A percentile compares a stretch with the other conserved stretches of the same genome.
Conservation (phyloP, 92 coral and sea anemone species). For the Scolanthus callimorphus region DNA sequence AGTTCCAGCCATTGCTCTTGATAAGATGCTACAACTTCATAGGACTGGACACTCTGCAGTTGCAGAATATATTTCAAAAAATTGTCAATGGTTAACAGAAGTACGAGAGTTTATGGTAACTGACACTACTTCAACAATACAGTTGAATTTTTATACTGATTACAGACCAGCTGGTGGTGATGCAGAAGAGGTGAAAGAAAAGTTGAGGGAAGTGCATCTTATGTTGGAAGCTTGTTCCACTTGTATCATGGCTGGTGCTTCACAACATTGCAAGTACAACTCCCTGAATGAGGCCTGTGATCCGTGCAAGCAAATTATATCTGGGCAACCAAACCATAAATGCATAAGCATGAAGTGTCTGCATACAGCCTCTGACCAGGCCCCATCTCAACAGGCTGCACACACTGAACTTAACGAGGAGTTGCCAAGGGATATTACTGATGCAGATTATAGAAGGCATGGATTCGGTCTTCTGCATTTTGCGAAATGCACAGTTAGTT, state of each 20-base stretch:
- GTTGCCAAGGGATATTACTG: constrained; percentile 13
- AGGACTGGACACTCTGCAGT: constrained; percentile 23
- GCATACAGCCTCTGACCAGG: constrained; percentile 64
- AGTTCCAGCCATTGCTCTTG: constrained; percentile 18
- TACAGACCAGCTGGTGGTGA: constrained; percentile 32
- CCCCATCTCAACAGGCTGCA: constrained; percentile 33
- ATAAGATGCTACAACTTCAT: constrained; percentile 36
- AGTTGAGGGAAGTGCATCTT: constrained; percentile 13
- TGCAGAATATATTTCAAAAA: constrained; percentile 24
- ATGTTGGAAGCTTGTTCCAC: constrained; percentile 21
- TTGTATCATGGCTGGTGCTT: constrained; percentile 28
- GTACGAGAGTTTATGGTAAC: constrained; percentile 48
- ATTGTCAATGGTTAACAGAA: constrained; percentile 51
- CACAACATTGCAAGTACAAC: constrained; percentile 9
- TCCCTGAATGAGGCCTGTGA: constrained; percentile 8
- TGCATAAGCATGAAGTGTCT: constrained; percentile 19
- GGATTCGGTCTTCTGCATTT: constrained; percentile 74
- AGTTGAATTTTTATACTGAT: constrained; percentile 38
- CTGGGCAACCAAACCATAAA: background rate
- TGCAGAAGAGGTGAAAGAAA: constrained; percentile 39
- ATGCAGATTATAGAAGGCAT: constrained; percentile 26
- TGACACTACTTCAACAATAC: constrained; percentile 34
- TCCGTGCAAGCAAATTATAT: background rate
- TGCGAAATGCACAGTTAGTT: constrained; percentile 27
- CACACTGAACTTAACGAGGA: constrained; percentile 26